Percentiles rank a stretch among this genome's conserved stretches.
Evolutionary conservation across 2,888 invertebrate genomes (phyloP).

Genomic region (Cecidostiba fungosa): DNA sequence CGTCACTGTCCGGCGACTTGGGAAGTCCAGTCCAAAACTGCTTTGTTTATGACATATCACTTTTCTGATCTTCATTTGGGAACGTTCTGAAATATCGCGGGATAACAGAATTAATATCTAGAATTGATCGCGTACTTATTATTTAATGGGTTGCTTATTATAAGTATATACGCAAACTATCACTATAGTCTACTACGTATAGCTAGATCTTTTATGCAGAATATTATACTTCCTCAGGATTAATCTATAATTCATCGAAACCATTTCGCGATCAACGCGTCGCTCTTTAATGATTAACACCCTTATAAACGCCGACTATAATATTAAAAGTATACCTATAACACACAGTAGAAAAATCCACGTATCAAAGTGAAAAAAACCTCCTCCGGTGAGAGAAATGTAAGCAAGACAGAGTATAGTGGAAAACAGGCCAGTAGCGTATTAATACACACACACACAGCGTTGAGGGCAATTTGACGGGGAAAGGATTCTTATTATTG

Average conservation of each 20-base stretch:
- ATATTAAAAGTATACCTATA: not conserved
- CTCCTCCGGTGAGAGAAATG: not conserved
- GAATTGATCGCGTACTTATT: not conserved
- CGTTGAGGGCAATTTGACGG: conserved; percentile 55
- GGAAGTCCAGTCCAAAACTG: too few species aligned
- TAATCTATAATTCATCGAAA: not conserved
- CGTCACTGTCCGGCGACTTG: too few species aligned
- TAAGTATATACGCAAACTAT: not conserved
- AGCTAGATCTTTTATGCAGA: not conserved
- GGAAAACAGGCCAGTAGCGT: not conserved
- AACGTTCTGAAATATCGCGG: too few species aligned
- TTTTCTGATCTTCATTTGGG: too few species aligned
- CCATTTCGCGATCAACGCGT: not conserved
- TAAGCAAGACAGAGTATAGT: not conserved
- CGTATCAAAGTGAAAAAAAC: not conserved
- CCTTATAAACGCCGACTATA: not conserved
- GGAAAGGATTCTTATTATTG: conserved; percentile 79
- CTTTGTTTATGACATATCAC: too few species aligned
- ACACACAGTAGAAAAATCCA: not conserved
- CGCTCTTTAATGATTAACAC: not conserved
- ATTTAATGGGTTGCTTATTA: not conserved
- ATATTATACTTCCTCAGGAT: not conserved
- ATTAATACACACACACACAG: not conserved
- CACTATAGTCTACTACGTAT: not conserved
- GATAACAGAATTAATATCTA: not conserved